A percentile compares a stretch with the other conserved stretches of the same genome.
Conservation (phyloP, 2,888 invertebrate genomes). For the Ophioninae sp. region DNA sequence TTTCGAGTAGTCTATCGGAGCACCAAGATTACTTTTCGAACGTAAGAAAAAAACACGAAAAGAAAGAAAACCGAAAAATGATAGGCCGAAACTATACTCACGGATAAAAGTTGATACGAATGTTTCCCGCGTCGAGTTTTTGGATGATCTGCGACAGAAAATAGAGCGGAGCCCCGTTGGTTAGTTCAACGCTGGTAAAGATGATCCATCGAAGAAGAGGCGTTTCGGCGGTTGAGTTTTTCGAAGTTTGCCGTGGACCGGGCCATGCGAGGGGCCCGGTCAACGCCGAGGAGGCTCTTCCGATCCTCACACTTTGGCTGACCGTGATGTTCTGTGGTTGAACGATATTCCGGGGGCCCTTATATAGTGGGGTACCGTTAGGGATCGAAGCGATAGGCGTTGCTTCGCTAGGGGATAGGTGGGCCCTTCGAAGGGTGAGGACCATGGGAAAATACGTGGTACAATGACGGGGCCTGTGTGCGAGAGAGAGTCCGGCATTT, state of each 20-base stretch:
- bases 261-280: slow-evolving; percentile 68
- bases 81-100: slow-evolving; percentile 77
- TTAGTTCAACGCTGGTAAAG: slow-evolving; percentile 65
- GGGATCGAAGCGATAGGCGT: slow-evolving; percentile 35
- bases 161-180: slow-evolving; percentile 70
- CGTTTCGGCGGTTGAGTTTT: slow-evolving; percentile 1
- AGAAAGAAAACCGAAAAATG: slow-evolving; percentile 45
- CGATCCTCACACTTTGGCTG: slow-evolving; percentile 68
- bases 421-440: slow-evolving; percentile 60
- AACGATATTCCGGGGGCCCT: slow-evolving; percentile 63
- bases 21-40: slow-evolving; percentile 75
- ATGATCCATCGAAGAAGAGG: neutral
- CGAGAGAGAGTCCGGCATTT: slow-evolving; percentile 46
- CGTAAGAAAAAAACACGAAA: slow-evolving; percentile 55
- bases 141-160: slow-evolving; percentile 72
- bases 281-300: slow-evolving; percentile 44
- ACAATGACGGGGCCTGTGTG: slow-evolving; percentile 65
- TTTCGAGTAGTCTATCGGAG: slow-evolving; percentile 80
- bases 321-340: slow-evolving; percentile 72
- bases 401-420: slow-evolving; percentile 48
- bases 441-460: slow-evolving; percentile 75
- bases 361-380: slow-evolving; percentile 69
- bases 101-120: slow-evolving; percentile 59
- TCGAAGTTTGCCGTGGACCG: slow-evolving; percentile 58
- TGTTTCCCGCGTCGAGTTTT: slow-evolving; percentile 45